These are phyloP conservation scores for Maniola jurtina DNA, from an alignment of 1,140 invertebrate genomes.

Conservation along the genomic window DNA sequence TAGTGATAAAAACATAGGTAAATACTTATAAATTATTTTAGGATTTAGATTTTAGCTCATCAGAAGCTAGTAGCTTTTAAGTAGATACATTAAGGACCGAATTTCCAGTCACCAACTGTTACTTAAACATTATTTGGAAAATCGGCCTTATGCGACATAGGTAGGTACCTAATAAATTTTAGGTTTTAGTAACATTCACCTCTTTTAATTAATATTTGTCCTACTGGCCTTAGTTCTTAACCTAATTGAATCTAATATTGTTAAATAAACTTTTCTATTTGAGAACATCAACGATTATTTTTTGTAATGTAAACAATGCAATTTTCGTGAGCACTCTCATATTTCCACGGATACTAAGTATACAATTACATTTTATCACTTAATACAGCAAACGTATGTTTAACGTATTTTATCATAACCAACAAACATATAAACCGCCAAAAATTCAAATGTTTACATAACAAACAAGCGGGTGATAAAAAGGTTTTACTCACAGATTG, in stretches of 20 bases:
- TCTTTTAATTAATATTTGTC: too few species aligned
- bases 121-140: too few species aligned
- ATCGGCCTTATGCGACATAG: too few species aligned
- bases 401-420: slow-evolving; percentile 15
- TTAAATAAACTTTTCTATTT: slow-evolving; percentile 5
- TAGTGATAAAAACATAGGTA: background rate
- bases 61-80: too few species aligned
- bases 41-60: too few species aligned
- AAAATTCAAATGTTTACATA: slow-evolving; percentile 44
- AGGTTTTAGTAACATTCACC: too few species aligned
- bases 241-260: too few species aligned
- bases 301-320: background rate
- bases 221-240: too few species aligned
- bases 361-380: slow-evolving; percentile 18
- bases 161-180: too few species aligned
- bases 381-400: slow-evolving; percentile 24
- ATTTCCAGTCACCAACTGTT: too few species aligned
- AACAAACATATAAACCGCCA: slow-evolving; percentile 39
- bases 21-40: background rate
- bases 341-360: slow-evolving; percentile 17
- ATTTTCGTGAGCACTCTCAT: background rate
- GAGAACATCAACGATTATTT: background rate
- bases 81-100: too few species aligned
- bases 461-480: slow-evolving; percentile 36
- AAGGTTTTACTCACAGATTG: slow-evolving; percentile 39